These are phyloP conservation scores for Diorhabda sublineata DNA, from an alignment of 1,140 invertebrate genomes.

Conservation along the genomic window DNA sequence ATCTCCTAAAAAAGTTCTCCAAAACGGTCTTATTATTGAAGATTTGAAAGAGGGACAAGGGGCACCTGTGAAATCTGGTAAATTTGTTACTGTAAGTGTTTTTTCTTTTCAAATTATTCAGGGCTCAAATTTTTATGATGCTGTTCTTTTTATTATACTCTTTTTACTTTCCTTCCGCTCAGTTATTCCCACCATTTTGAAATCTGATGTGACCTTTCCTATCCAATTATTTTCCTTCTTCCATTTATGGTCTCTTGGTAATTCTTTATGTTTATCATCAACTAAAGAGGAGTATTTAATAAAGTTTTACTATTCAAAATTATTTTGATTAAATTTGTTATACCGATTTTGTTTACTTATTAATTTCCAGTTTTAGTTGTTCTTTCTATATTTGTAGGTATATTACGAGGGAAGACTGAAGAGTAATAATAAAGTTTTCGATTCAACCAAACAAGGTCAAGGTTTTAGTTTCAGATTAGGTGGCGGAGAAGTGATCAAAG, in stretches of 20 bases:
- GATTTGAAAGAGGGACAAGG: conserved; percentile 76
- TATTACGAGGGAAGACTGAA: conserved; percentile 76
- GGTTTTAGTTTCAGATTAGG: conserved; percentile 85
- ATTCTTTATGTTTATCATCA: no score
- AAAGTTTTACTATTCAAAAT: no score
- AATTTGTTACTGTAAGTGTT: conserved; percentile 61
- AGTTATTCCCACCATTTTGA: no score
- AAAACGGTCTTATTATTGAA: conserved; percentile 72
- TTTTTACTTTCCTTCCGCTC: no score
- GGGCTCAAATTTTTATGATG: no score
- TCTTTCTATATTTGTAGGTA: conserved; percentile 48
- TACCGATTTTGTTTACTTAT: background rate
- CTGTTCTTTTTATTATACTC: no score
- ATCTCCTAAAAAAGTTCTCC: conserved; percentile 58
- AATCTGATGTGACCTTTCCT: no score
- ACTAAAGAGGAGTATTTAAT: no score
- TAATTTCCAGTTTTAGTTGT: background rate
- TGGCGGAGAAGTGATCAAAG: conserved; percentile 81
- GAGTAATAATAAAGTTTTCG: conserved; percentile 79
- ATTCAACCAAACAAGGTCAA: conserved; percentile 63
- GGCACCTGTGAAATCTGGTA: conserved; percentile 69
- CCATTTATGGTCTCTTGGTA: no score
- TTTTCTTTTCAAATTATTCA: no score
- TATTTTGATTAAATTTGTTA: no score
- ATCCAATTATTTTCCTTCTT: no score